A percentile compares a stretch with the other conserved stretches of the same genome.
phyloP scores from a whole-genome alignment of 2,888 invertebrate genomes.

The Panopea generosa region DNA sequence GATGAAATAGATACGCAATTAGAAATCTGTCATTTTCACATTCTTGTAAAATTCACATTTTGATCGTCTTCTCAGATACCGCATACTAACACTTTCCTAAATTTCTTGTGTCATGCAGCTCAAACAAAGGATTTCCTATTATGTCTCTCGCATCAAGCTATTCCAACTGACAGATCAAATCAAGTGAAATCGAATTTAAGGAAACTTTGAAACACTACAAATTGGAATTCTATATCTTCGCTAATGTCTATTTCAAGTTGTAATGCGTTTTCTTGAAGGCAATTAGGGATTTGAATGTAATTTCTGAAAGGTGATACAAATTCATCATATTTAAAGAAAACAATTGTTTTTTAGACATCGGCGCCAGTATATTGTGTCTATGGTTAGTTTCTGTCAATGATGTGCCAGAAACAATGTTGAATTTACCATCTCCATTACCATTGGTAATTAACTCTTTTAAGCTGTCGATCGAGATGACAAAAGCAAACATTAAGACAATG shows the following conservation, averaged over 20 bases:
- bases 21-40: slow-evolving; percentile 6
- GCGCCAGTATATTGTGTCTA: slow-evolving; percentile 37
- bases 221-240: slow-evolving; percentile 28
- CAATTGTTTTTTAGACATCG: slow-evolving; percentile 38
- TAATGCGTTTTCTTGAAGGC: slow-evolving; percentile 33
- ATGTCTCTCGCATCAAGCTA: slow-evolving; percentile 19
- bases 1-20: slow-evolving; percentile 11
- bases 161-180: slow-evolving; percentile 24
- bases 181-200: slow-evolving; percentile 25
- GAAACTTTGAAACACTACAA: slow-evolving; percentile 27
- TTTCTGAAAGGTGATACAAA: slow-evolving; percentile 45
- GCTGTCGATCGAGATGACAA: too few relatives aligned
- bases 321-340: slow-evolving; percentile 32
- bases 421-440: background rate
- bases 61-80: too few relatives aligned
- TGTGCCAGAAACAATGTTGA: slow-evolving; percentile 33
- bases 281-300: slow-evolving; percentile 38
- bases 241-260: slow-evolving; percentile 20
- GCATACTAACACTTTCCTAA: slow-evolving; percentile 9
- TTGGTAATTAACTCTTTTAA: too few relatives aligned
- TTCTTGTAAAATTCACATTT: too few relatives aligned
- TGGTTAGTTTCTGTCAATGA: slow-evolving; percentile 27
- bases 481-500: too few relatives aligned
- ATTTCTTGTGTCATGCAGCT: slow-evolving; percentile 28
- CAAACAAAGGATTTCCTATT: slow-evolving; percentile 22